Evolutionary conservation across 92 coral and sea anemone species (phyloP).

Genomic region (Palythoa heliodiscus): DNA sequence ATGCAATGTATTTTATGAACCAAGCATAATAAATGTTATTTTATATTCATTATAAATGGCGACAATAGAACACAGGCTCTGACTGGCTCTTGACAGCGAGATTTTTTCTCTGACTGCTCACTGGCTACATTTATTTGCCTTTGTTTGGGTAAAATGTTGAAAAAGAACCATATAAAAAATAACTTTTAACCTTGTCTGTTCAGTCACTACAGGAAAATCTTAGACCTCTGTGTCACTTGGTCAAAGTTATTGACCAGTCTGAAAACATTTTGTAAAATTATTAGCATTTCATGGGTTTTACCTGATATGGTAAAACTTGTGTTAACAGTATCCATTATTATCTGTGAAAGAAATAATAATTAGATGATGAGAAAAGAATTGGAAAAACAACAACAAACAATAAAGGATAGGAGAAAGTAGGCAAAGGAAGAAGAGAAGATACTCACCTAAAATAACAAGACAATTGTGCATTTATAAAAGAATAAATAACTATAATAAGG

Average conservation of each 20-base stretch:
- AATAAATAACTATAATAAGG: conserved; percentile 50
- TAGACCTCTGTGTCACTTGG: background rate
- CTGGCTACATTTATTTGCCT: conserved; percentile 5
- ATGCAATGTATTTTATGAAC: conserved; percentile 1
- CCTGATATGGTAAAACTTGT: no score
- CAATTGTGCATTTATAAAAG: conserved; percentile 45
- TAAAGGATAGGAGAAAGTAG: conserved; percentile 46
- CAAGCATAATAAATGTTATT: background rate
- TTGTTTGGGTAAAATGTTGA: conserved; percentile 12
- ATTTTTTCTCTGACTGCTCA: conserved; percentile 5
- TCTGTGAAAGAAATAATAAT: no score
- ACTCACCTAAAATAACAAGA: background rate
- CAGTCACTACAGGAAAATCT: background rate
- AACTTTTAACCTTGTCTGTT: background rate
- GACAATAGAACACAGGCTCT: conserved; percentile 8
- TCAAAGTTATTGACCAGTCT: background rate
- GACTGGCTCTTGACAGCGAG: background rate
- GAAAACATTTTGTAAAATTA: no score
- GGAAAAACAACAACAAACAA: background rate
- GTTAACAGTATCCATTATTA: no score
- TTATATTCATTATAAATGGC: conserved; percentile 5
- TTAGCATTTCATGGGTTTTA: no score
- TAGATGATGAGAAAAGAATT: no score
- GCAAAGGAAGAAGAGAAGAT: no score
- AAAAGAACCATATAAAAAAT: conserved; percentile 8